Evolutionary conservation across 2,113 vertebrate genomes (phyloP).

Genomic region (Mungos mungo): DNA sequence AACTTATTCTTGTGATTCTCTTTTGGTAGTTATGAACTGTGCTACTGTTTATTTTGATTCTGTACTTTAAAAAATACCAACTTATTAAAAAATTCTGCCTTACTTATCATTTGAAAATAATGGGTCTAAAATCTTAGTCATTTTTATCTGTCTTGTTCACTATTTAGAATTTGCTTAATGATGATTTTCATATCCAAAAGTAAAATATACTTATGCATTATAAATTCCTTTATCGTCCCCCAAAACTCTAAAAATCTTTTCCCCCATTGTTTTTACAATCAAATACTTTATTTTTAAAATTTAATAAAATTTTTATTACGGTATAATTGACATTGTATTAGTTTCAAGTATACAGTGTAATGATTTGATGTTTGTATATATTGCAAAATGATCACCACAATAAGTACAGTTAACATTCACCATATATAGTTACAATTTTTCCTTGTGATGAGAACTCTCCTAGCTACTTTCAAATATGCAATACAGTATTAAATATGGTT

Average conservation of each 20-base stretch:
- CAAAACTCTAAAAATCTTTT: background rate
- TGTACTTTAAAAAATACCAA: background rate
- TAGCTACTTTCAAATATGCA: background rate
- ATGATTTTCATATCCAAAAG: background rate
- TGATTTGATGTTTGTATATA: background rate
- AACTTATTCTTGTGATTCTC: constrained; percentile 8
- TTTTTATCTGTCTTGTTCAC: background rate
- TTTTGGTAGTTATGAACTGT: background rate
- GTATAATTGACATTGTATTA: background rate
- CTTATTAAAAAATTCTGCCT: background rate
- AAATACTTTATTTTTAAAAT: background rate
- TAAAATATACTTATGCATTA: background rate
- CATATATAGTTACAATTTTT: background rate
- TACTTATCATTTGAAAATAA: constrained; percentile 11
- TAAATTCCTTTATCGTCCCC: background rate
- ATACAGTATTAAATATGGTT: background rate
- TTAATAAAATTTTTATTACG: background rate
- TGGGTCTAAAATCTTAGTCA: background rate
- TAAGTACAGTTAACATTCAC: background rate
- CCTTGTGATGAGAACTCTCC: background rate
- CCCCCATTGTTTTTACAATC: background rate
- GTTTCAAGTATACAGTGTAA: background rate
- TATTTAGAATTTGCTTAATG: background rate
- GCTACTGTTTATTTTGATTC: constrained; percentile 12
- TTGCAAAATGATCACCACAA: background rate